Evolutionary conservation across 2,888 invertebrate genomes (phyloP).

Genomic region (Enchytraeus crypticus): DNA sequence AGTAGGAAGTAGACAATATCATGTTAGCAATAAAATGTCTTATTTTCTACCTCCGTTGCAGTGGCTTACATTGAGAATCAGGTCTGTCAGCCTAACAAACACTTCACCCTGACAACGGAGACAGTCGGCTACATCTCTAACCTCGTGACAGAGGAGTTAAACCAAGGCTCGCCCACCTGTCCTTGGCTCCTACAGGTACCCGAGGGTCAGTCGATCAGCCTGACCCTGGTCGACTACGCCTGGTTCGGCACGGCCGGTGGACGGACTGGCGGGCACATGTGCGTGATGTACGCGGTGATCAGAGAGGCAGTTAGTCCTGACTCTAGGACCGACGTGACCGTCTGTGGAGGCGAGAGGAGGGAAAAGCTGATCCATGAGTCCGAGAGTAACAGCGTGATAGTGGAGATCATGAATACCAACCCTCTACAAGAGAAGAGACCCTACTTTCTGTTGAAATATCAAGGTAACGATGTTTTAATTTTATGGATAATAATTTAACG

Average conservation of each 20-base stretch:
- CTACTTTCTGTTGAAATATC: conserved; percentile 15
- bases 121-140: conserved; percentile 8
- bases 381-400: conserved; percentile 6
- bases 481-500: not conserved
- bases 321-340: conserved; percentile 12
- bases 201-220: conserved; percentile 18
- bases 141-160: conserved; percentile 5
- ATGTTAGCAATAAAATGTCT: no score
- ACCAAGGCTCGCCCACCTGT: conserved; percentile 7
- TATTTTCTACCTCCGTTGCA: no score
- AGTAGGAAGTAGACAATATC: no score
- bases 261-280: not conserved
- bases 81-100: no score
- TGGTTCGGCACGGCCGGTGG: conserved; percentile 1
- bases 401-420: conserved; percentile 8
- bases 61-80: no score
- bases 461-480: conserved; percentile 4
- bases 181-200: conserved; percentile 12
- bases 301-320: not conserved
- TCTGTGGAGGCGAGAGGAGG: conserved; percentile 19
- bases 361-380: conserved; percentile 15
- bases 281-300: conserved; percentile 14
- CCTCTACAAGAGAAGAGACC: conserved; percentile 3
- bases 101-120: conserved; percentile 1
- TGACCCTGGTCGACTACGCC: conserved; percentile 17